phyloP scores from a whole-genome alignment of 2,888 invertebrate species.

The Encarsia formosa region DNA sequence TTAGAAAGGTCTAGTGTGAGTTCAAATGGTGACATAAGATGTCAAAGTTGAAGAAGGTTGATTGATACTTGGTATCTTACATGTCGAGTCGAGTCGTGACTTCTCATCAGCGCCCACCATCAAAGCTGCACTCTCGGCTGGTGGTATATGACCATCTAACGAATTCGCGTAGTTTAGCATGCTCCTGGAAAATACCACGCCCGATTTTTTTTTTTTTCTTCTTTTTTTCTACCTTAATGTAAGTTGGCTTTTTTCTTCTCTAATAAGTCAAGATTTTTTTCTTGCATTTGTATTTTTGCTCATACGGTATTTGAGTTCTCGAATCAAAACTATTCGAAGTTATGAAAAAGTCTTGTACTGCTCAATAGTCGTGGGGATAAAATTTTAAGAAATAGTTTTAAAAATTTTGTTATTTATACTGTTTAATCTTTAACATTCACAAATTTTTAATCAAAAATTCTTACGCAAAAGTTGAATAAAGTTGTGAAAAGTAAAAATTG shows the following conservation, averaged over 20 bases:
- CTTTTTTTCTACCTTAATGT: slow-evolving; percentile 26
- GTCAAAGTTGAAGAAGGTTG: slow-evolving; percentile 3
- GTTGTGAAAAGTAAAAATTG: no score
- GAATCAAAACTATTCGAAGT: no score
- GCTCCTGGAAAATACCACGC: slow-evolving; percentile 68
- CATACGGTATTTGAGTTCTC: no score
- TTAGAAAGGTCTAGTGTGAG: no score
- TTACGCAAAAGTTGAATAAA: no score
- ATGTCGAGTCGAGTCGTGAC: slow-evolving; percentile 71
- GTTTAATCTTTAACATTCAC: no score
- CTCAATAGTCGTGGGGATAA: no score
- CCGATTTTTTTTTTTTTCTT: slow-evolving; percentile 42
- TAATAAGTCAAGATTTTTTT: slow-evolving; percentile 3
- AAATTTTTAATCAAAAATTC: no score
- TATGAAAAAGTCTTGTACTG: no score
- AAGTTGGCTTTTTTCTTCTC: not conserved
- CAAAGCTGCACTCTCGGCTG: slow-evolving; percentile 73
- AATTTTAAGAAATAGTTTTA: no score
- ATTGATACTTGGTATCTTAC: slow-evolving; percentile 57
- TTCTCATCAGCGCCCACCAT: slow-evolving; percentile 76
- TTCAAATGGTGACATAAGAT: slow-evolving; percentile 24
- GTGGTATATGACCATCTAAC: slow-evolving; percentile 84
- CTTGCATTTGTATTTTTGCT: no score
- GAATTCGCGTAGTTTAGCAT: slow-evolving; percentile 95
- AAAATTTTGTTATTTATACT: no score